Conservation (phyloP, 1,140 invertebrate genomes). For the Drosophila sp. region DNA sequence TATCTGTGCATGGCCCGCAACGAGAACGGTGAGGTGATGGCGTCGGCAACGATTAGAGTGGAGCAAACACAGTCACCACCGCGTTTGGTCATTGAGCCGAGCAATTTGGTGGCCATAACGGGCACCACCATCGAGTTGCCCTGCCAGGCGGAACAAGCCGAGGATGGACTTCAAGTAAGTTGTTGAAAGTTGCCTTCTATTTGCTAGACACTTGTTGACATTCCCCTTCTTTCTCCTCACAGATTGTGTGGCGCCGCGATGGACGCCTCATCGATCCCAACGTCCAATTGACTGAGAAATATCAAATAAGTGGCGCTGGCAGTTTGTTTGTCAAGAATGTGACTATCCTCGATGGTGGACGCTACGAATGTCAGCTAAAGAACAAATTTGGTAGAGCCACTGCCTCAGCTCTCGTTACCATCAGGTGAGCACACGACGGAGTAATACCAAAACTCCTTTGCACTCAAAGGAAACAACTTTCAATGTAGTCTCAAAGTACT, state of each 20-base stretch:
- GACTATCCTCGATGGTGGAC: conserved; percentile 90
- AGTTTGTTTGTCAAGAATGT: conserved; percentile 93
- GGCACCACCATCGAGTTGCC: conserved; percentile 91
- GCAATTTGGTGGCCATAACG: conserved; percentile 89
- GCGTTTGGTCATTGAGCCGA: conserved; percentile 88
- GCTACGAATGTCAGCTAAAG: conserved; percentile 94
- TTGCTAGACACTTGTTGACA: conserved; percentile 69
- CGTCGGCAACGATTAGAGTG: conserved; percentile 88
- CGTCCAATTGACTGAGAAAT: conserved; percentile 76
- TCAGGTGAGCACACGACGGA: conserved; percentile 84
- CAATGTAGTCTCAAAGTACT: conserved; percentile 27
- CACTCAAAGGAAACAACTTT: conserved; percentile 59
- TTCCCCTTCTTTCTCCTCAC: conserved; percentile 1
- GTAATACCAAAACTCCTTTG: not conserved
- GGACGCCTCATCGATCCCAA: conserved; percentile 86
- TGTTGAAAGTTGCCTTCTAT: conserved; percentile 19
- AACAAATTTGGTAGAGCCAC: conserved; percentile 92
- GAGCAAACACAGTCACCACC: conserved; percentile 86
- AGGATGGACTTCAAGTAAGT: conserved; percentile 89
- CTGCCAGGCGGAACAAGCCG: conserved; percentile 92
- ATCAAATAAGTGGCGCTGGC: conserved; percentile 88
- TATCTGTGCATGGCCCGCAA: conserved; percentile 94
- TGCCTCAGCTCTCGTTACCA: conserved; percentile 89
- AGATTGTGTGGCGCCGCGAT: conserved; percentile 92
- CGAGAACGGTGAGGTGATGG: conserved; percentile 88